Base-by-base conservation (phyloP, 2,888 invertebrate species). In the Muschampia plurimacula region DNA sequence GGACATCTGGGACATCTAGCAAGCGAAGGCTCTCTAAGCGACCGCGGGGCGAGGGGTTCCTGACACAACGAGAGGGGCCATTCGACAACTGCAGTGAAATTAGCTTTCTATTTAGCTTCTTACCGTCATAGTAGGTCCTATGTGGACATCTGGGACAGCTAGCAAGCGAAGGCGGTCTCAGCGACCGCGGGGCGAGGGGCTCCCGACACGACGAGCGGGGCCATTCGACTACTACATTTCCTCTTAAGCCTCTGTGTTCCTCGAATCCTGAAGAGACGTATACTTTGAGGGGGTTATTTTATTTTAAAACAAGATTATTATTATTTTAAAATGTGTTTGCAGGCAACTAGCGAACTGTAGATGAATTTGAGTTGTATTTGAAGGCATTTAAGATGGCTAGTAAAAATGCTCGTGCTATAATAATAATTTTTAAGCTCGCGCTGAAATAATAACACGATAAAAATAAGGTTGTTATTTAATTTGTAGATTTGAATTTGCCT, bases 131-230 rank as follows among this genome's bases (percentile, higher is more conserved):
- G 22, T 22, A 0, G 22, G 22, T 22, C 63, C 85, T 78, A 69
- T 89, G 87, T 1, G 90, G 87, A 77, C 93, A 93, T 71, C 87
- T 83, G 28, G 91, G 91, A 81, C 93, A 93, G 86, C 92, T 93
- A 93, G 88, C 93, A 93, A 87, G 90, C 92, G 78, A 94, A 93
- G 80, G 88, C 88, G 80, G 94, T 93, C 86, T 94, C 94, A 70
- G 92, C 93, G 78, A 89, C 77, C 76, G 87, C 79, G 64, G 82
- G 78, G 74, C 84, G 82, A 39, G 80, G 74, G 74, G 85, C 68
- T 75, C 86, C 84, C 83, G 93, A 85, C 64, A 89, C 87, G 87
- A 89, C 86, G 83, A 92, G 84, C 80, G 91, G 86, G 79, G 91
- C 91, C 92, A 94, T 84, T 81, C 92, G 82, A 77, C 88, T 83